Evolutionary conservation across 1,140 invertebrate genomes (phyloP).

Genomic region (Brachionus sp.): DNA sequence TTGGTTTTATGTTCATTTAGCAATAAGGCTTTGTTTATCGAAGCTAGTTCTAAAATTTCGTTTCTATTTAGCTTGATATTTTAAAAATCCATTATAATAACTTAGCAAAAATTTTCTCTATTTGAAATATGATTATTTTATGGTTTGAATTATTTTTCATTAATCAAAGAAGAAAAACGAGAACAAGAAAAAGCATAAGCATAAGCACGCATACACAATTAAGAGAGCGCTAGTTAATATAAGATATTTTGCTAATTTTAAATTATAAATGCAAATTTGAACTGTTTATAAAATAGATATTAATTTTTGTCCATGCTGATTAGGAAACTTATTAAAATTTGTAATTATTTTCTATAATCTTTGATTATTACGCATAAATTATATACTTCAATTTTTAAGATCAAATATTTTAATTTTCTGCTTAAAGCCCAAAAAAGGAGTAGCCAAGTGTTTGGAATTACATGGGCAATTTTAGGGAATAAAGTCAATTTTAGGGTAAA

Average conservation of each 20-base stretch:
- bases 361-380: slow-evolving; percentile 12
- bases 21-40: neutral
- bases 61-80: slow-evolving; percentile 21
- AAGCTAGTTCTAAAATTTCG: neutral
- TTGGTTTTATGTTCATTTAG: neutral
- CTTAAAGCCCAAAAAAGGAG: neutral
- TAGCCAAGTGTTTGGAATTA: no score
- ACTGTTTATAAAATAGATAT: slow-evolving; percentile 8
- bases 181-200: neutral
- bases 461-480: no score
- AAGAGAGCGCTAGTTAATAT: neutral
- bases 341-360: neutral
- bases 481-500: no score
- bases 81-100: slow-evolving; percentile 24
- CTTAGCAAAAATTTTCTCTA: neutral
- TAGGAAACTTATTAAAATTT: slow-evolving; percentile 16
- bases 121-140: slow-evolving; percentile 12
- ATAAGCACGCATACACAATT: neutral
- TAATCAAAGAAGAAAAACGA: neutral
- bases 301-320: neutral
- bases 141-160: slow-evolving; percentile 18
- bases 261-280: slow-evolving; percentile 28
- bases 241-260: neutral
- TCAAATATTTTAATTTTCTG: neutral
- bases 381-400: neutral